Evolutionary conservation across 2,888 invertebrate species (phyloP), one percentile per base, ranked within the genome.

Genomic region (Synergus japonicus): DNA sequence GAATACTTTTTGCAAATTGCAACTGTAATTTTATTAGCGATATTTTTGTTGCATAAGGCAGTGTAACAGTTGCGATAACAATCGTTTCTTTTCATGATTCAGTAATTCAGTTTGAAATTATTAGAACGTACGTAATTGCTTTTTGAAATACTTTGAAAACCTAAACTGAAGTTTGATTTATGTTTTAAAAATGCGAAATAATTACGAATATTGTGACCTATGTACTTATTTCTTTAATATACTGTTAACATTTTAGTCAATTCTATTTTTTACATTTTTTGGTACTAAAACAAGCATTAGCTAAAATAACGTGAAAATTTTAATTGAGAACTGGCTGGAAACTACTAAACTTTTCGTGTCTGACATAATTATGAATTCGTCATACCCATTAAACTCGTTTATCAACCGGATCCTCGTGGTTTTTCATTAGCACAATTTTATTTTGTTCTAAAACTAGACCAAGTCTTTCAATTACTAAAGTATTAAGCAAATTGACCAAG

Each of bases 311-410:
- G 15, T 22, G 49, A 9, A 37, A 8, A 49, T 4, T 37, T 54
- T 73, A 54, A 37, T 54, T n/a, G 54, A n/a, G 37, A 37, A 49
- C n/a, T 73, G 37, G 1, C 37, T 10, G n/a, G 37, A 37, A 10
- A 10, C 10, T 29, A 54, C 10, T 73, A 54, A 73, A 73, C 15
- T 73, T 54, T 73, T 37, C 12, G 54, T 49, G 46, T 37, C 49
- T 2, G 37, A 3, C n/a, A 49, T 49, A 49, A 49, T 22, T 22
- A 29, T 49, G 46, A 49, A 49, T 69, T 49, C 22, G 67, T 44
- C 44, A 22, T 67, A 22, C 18, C 13, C 22, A 44, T 43, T 4
- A 66, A 12, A 41, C 43, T 18, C 44, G 22, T 44, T 46, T 46
- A 67, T 44, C 10, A 29, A 49, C 46, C 22, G 29, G 69, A 69